Conservation (phyloP, 1,140 invertebrate species). For the Daktulosphaira vitifoliae region DNA sequence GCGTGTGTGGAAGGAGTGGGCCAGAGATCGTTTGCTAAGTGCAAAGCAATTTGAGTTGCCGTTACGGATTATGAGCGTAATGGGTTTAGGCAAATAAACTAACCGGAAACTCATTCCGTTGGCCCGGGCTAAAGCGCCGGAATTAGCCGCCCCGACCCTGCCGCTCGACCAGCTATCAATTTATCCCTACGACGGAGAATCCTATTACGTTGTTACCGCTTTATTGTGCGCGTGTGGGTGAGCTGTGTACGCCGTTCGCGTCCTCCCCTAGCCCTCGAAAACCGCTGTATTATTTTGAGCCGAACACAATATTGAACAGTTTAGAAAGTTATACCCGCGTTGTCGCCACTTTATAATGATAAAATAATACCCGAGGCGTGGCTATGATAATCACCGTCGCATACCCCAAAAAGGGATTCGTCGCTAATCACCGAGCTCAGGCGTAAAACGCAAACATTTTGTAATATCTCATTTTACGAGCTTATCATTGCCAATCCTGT, state of each 20-base stretch:
- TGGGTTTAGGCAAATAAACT: conserved; percentile 32
- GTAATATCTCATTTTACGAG: too few relatives aligned
- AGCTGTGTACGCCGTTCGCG: background rate
- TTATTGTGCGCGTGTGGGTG: background rate
- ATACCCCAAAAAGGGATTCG: too few relatives aligned
- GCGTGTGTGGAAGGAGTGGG: background rate
- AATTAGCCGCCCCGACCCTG: conserved; percentile 5
- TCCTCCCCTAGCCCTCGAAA: background rate
- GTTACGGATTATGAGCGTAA: conserved; percentile 31
- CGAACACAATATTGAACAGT: conserved; percentile 17
- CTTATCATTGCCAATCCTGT: too few relatives aligned
- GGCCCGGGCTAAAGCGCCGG: conserved; percentile 31
- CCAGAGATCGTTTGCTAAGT: background rate
- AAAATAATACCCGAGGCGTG: conserved; percentile 26
- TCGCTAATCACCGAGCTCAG: too few relatives aligned
- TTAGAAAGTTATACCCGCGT: conserved; percentile 10
- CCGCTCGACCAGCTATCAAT: background rate
- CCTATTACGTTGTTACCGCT: conserved; percentile 29
- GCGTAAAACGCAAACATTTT: too few relatives aligned
- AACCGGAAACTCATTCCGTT: conserved; percentile 30
- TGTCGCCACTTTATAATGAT: conserved; percentile 28
- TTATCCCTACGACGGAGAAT: conserved; percentile 20
- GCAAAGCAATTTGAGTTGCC: conserved; percentile 25
- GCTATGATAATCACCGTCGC: background rate
- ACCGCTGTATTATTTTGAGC: background rate